Evolutionary conservation across 1,140 invertebrate species (phyloP).

Genomic region (Megalonaias nervosa): DNA sequence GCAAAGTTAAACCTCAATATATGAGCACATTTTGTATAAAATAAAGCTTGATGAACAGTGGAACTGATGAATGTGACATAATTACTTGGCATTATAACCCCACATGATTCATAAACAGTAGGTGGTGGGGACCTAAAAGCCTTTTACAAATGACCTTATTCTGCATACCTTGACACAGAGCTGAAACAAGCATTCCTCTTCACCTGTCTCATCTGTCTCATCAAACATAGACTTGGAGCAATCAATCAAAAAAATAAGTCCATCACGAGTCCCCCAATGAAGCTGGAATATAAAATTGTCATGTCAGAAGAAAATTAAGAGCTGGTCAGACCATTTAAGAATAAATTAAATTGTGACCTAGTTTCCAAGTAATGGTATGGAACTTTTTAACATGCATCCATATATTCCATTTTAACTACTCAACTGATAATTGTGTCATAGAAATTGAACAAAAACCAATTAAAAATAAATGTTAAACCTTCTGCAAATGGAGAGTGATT

Average conservation of each 20-base stretch:
- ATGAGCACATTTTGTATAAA: not conserved
- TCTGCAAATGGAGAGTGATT: too few species aligned
- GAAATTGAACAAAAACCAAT: too few species aligned
- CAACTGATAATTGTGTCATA: too few species aligned
- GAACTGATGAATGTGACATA: not conserved
- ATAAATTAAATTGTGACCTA: too few species aligned
- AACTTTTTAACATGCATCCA: too few species aligned
- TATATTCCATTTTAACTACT: too few species aligned
- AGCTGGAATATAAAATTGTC: too few species aligned
- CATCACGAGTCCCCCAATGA: conserved; percentile 56
- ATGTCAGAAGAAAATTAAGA: too few species aligned
- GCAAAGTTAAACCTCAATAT: too few species aligned
- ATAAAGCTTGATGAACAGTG: not conserved
- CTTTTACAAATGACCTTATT: not conserved
- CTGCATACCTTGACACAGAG: conserved; percentile 65
- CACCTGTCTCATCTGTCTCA: conserved; percentile 56
- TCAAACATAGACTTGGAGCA: conserved; percentile 72
- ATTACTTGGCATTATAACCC: not conserved
- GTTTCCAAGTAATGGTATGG: too few species aligned
- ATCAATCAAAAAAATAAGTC: conserved; percentile 72
- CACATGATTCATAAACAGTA: not conserved
- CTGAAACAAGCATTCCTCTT: conserved; percentile 63
- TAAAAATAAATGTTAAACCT: too few species aligned
- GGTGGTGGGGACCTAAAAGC: not conserved
- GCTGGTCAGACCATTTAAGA: too few species aligned